Evolutionary conservation across 2,888 invertebrate genomes (phyloP), one percentile per base, ranked within the genome.

Genomic region (Andrena haemorrhoa): DNA sequence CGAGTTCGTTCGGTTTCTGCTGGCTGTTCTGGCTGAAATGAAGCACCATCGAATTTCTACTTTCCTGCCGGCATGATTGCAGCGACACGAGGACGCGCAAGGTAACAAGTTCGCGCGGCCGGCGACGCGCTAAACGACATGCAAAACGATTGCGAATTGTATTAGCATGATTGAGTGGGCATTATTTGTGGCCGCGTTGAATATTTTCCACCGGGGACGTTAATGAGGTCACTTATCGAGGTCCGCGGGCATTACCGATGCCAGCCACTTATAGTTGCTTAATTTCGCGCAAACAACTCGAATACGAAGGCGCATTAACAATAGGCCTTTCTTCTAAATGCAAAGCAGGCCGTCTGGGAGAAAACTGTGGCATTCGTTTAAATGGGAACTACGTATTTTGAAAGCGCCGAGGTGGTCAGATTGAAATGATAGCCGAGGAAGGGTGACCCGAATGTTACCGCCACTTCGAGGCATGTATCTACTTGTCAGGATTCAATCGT

Each of bases 161-260:
- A 79, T 82, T 82, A 79, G 60, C 75, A 80, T 85, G 66, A 60
- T 49, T 49, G 49, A 75, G 63, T 47, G 58, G 16, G 51, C 41
- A 68, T 66, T 77, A 64, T 74, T 79, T 78, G 53, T 20, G 41
- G 35, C 8, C 35, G 68, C 53, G 7, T 61, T 41, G 61, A 60
- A 69, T 60, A 70, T 63, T 78, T 81, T 70, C 70, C 71, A 61
- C 10, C 41, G 78, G 29, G 49, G 51, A 66, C 60, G 31, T 53
- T 64, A 71, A 74, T 23, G 31, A 47, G 31, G 75, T 79, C 74
- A 75, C 51, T 53, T 76, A 87, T 88, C 85, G 73, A 16, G 53
- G 58, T 41, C 20, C 63, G 33, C 4, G 79, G 16, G 72, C 86
- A 86, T 88, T 85, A 86, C 83, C 85, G 71, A 87, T 84, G 78